Conservation (phyloP, 2,797 vertebrate genomes). For the Coregonus suidteri region DNA sequence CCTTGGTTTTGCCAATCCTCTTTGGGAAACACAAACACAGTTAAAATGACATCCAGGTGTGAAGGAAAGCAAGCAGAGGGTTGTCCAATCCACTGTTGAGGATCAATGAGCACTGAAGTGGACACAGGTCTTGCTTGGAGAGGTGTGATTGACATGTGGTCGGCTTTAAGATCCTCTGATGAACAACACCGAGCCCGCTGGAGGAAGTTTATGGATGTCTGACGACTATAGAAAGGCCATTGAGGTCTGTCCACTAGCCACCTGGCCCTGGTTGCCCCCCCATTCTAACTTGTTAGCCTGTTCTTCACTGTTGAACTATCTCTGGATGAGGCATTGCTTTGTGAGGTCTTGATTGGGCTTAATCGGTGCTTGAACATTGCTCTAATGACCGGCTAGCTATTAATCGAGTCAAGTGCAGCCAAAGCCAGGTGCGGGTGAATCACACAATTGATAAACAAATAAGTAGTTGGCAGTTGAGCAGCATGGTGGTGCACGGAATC, state of each 20-base stretch:
- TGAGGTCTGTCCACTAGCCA: neutral
- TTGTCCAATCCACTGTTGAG: neutral
- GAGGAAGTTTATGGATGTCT: too few relatives aligned
- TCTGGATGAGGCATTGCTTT: neutral
- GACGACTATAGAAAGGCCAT: neutral
- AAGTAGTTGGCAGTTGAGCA: too few relatives aligned
- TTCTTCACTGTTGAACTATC: neutral
- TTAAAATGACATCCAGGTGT: neutral
- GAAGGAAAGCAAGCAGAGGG: neutral
- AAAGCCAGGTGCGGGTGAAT: neutral
- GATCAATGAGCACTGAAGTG: neutral
- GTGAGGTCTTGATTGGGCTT: neutral
- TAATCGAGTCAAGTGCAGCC: neutral
- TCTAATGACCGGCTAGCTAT: neutral
- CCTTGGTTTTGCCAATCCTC: neutral
- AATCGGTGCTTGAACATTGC: neutral
- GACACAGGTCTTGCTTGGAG: neutral
- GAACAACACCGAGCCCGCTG: neutral
- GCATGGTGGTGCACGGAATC: too few relatives aligned
- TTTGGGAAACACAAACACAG: neutral
- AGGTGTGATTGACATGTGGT: neutral
- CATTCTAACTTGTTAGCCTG: neutral
- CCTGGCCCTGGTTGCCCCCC: neutral
- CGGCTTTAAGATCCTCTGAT: neutral
- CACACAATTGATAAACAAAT: too few relatives aligned